Conservation (phyloP, 2,888 invertebrate species). For the Ormia ochracea region DNA sequence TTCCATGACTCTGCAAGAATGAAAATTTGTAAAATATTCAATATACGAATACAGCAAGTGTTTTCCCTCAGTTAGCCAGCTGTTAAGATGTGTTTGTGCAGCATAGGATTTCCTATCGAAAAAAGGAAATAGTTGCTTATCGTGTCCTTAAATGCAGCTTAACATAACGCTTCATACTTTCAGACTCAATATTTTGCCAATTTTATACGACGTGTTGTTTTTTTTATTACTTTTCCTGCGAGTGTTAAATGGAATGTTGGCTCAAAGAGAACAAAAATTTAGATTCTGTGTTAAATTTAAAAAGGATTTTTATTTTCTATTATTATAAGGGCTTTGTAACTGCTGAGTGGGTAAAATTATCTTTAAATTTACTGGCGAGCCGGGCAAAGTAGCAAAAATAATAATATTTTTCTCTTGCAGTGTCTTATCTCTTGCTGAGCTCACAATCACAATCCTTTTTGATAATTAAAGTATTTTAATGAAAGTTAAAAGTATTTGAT, state of each 20-base stretch:
- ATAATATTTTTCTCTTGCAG: too few relatives aligned
- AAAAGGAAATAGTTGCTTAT: constrained; percentile 34
- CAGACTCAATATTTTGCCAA: constrained; percentile 19
- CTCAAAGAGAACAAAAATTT: neutral
- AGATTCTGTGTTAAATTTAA: neutral
- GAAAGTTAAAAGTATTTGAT: too few relatives aligned
- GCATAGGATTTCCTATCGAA: constrained; percentile 28
- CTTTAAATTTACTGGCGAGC: neutral
- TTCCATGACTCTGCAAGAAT: constrained; percentile 32
- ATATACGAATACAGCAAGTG: neutral
- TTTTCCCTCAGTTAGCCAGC: neutral
- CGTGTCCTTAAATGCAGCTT: constrained; percentile 17
- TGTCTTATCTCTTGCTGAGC: too few relatives aligned
- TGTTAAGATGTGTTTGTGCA: neutral
- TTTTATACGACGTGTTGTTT: neutral
- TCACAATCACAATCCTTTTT: too few relatives aligned
- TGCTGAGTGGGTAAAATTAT: neutral
- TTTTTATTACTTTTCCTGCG: neutral
- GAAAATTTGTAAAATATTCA: constrained; percentile 36
- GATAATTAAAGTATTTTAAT: too few relatives aligned
- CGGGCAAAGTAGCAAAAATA: too few relatives aligned
- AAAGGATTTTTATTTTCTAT: neutral
- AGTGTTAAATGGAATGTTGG: neutral
- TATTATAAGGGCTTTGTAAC: neutral
- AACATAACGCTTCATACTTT: neutral